phyloP scores from a whole-genome alignment of 2,888 invertebrate genomes.

The Scrobipalpa atriplicella region DNA sequence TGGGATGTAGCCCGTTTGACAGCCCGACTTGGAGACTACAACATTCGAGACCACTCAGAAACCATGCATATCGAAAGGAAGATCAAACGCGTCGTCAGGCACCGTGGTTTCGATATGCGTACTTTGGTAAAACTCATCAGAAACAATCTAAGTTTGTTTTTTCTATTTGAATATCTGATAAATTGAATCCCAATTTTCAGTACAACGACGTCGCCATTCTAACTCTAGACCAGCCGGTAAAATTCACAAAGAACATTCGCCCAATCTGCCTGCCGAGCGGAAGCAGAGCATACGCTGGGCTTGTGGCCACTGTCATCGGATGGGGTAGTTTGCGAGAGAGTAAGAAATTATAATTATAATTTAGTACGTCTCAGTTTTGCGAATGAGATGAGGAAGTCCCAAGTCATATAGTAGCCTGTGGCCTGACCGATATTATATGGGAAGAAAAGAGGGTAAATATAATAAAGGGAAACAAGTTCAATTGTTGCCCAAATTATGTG shows the following conservation, averaged over 20 bases:
- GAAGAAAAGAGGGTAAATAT: no score
- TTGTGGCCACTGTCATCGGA: constrained; percentile 91
- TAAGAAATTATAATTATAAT: constrained; percentile 61
- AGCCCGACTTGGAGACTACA: constrained; percentile 91
- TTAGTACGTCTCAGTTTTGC: no score
- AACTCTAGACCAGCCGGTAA: constrained; percentile 89
- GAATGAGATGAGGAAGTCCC: no score
- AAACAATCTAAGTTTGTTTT: no score
- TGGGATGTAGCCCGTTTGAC: constrained; percentile 93
- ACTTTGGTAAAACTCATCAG: constrained; percentile 84
- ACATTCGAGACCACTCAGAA: constrained; percentile 89
- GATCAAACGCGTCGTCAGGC: constrained; percentile 92
- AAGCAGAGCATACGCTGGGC: constrained; percentile 85
- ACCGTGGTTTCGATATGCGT: constrained; percentile 91
- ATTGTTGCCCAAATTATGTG: no score
- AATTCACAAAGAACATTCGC: constrained; percentile 87
- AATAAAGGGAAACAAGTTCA: no score
- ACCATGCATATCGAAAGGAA: constrained; percentile 89
- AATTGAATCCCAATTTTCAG: constrained; percentile 62
- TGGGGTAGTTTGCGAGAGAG: constrained; percentile 94
- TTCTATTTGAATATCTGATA: constrained; percentile 3
- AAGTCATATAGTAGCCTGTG: no score
- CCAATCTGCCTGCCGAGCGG: constrained; percentile 90
- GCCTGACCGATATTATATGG: no score
- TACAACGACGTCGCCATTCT: constrained; percentile 93